phyloP scores from a whole-genome alignment of 2,888 invertebrate genomes.

The Eupithecia centaureata region DNA sequence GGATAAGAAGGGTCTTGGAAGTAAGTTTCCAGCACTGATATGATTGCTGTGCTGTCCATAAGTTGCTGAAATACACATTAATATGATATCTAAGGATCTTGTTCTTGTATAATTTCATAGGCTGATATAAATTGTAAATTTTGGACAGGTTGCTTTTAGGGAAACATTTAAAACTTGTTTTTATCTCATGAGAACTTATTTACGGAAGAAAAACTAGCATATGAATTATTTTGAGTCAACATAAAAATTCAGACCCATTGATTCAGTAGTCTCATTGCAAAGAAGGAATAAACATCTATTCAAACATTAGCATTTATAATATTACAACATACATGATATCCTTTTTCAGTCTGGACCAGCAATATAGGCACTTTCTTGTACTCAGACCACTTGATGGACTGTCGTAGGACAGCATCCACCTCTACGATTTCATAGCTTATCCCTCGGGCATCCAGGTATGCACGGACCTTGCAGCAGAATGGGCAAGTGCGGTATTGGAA shows the following conservation, averaged over 20 bases:
- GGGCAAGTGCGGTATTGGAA: slow-evolving; percentile 99
- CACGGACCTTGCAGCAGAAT: slow-evolving; percentile 97
- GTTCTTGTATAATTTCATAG: neutral
- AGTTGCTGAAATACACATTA: slow-evolving; percentile 85
- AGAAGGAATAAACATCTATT: too few species aligned
- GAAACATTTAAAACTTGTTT: too few species aligned
- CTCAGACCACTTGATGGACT: slow-evolving; percentile 95
- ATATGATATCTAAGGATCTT: too few species aligned
- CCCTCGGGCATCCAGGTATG: slow-evolving; percentile 95
- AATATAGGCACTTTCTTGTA: slow-evolving; percentile 98
- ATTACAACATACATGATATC: slow-evolving; percentile 84
- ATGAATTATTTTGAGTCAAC: too few species aligned
- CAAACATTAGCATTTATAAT: neutral
- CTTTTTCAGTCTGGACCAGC: slow-evolving; percentile 88
- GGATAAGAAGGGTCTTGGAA: slow-evolving; percentile 84
- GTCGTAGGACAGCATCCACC: slow-evolving; percentile 97
- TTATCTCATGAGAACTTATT: neutral
- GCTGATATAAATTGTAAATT: too few species aligned
- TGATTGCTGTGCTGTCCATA: slow-evolving; percentile 96
- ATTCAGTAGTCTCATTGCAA: too few species aligned
- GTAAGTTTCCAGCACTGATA: slow-evolving; percentile 93
- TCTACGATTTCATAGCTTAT: slow-evolving; percentile 98
- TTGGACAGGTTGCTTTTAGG: too few species aligned
- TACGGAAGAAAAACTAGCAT: too few species aligned
- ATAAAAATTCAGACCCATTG: too few species aligned